Base-by-base conservation (phyloP, 2,113 vertebrate species). In the Nothoprocta pentlandii region DNA sequence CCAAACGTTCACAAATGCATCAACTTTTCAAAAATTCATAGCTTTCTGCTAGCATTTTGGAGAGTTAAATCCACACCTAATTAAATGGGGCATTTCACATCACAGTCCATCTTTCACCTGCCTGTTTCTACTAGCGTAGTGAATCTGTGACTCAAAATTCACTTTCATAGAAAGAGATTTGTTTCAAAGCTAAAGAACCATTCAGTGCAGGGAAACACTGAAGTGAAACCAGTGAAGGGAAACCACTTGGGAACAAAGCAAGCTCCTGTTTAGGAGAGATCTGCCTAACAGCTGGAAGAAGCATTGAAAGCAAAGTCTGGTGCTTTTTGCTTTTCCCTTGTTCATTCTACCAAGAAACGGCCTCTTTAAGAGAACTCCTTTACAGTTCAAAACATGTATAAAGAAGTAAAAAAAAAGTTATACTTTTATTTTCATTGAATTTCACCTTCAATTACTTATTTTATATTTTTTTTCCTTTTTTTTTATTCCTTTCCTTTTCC, bases 291-390 rank as follows among this genome's bases (percentile, higher is more conserved):
- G 66, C 73, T 66, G 74, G 15, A 51, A 46, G 89, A 73, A 85
- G 44, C 67, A 75, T 39, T 53, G 75, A 66, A 85, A 76, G 67
- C 49, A 54, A 74, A 75, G 25, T 28, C 67, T 0, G 0, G 9
- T 69, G 90, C 83, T 80, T 91, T 91, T 59, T 77, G 36, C 59
- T 77, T 80, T 71, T 58, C 54, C 30, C 61, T 59, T 93, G 61
- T 41, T 95, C 67, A 30, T 69, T 90, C 66, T 54, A 56, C 46
- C 16, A 3, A 76, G 88, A 91, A 89, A 84, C 51, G 41, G 34
- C 39, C 56, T 89, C 49, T 80, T 71, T 56, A 6, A 73, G 26
- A 84, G 28, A 87, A n/a, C 8, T 63, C 59, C 25, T 28, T 68
- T 22, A 79, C 26, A 22, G 42, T 92, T 54, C 16, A 76, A 95